phyloP scores from a whole-genome alignment of 2,888 invertebrate genomes.

The Hermaeophaga mercurialis region DNA sequence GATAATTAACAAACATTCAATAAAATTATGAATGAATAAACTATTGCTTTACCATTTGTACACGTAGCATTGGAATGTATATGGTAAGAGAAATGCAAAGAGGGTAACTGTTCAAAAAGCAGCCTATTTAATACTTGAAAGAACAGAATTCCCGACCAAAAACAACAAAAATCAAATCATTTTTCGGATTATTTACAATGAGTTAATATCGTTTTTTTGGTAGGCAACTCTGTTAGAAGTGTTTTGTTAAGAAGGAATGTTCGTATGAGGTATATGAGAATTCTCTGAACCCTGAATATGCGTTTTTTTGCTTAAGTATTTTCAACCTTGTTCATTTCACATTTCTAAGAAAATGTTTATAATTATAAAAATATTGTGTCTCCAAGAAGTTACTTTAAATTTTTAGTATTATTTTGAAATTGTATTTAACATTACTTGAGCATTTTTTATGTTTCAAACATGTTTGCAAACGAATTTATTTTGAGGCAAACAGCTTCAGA shows the following conservation, averaged over 20 bases:
- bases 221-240: constrained; percentile 9
- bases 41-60: constrained; percentile 40
- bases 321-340: constrained; percentile 14
- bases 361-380: constrained; percentile 22
- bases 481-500: constrained; percentile 16
- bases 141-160: constrained; percentile 5
- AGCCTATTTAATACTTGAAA: constrained; percentile 30
- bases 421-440: constrained; percentile 38
- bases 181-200: too few relatives aligned
- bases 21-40: constrained; percentile 31
- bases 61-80: constrained; percentile 39
- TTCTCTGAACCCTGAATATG: constrained; percentile 39
- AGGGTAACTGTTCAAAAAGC: constrained; percentile 35
- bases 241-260: constrained; percentile 41
- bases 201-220: background rate
- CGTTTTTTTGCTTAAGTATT: constrained; percentile 37
- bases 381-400: constrained; percentile 21
- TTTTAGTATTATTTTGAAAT: constrained; percentile 22
- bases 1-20: constrained; percentile 27
- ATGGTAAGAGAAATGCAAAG: constrained; percentile 32
- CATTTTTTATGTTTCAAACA: constrained; percentile 33
- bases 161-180: background rate
- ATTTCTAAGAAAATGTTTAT: constrained; percentile 18
- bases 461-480: constrained; percentile 21
- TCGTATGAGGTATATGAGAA: constrained; percentile 40